Conservation (phyloP, 2,888 invertebrate genomes). For the Cryptocheilus praepositus region DNA sequence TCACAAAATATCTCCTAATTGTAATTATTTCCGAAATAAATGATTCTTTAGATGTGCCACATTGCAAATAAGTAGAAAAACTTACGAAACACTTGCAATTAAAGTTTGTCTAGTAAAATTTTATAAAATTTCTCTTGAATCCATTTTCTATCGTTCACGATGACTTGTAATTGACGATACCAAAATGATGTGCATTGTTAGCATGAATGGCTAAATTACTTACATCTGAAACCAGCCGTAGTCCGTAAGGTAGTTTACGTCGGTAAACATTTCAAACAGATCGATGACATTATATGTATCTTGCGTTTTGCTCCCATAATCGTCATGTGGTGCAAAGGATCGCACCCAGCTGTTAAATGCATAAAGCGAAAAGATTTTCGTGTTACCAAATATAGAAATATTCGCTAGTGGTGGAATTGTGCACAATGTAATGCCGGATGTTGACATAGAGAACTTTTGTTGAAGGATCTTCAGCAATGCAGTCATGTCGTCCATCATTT, state of each 20-base stretch:
- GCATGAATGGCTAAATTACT: slow-evolving; percentile 22
- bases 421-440: slow-evolving; percentile 58
- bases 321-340: slow-evolving; percentile 22
- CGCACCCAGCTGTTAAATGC: slow-evolving; percentile 55
- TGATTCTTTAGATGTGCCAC: no score
- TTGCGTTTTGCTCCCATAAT: not conserved
- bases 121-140: no score
- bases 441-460: slow-evolving; percentile 48
- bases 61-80: no score
- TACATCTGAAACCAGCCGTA: slow-evolving; percentile 59
- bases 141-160: no score
- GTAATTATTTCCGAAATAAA: no score
- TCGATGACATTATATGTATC: slow-evolving; percentile 51
- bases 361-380: slow-evolving; percentile 37
- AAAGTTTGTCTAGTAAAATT: no score
- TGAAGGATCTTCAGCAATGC: slow-evolving; percentile 46
- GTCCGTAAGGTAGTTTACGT: slow-evolving; percentile 37
- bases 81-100: no score
- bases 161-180: no score
- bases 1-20: no score
- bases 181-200: no score
- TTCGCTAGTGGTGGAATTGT: slow-evolving; percentile 64
- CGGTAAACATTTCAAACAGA: slow-evolving; percentile 43
- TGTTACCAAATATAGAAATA: slow-evolving; percentile 42
- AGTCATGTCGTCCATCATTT: slow-evolving; percentile 54